Conservation (phyloP, 2,797 vertebrate genomes). For the Halcyon leucocephala region DNA sequence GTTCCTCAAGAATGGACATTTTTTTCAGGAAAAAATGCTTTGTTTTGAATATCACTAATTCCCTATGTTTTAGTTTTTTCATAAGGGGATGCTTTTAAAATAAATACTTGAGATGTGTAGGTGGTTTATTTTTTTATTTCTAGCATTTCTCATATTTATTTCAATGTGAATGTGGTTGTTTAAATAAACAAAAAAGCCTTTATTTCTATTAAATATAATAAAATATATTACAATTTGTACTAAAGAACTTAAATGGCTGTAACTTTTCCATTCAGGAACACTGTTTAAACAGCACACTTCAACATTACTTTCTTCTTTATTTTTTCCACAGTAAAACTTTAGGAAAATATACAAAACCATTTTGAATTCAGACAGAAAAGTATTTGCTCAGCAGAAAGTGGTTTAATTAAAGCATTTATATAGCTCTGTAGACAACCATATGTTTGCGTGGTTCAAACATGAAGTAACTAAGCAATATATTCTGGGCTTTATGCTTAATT, state of each 20-base stretch:
- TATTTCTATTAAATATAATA: background rate
- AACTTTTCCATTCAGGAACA: background rate
- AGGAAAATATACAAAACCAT: background rate
- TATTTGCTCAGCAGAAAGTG: background rate
- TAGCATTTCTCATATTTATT: background rate
- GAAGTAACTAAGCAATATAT: background rate
- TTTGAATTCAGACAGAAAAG: background rate
- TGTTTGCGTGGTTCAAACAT: background rate
- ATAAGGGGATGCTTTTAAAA: background rate
- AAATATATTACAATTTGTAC: background rate
- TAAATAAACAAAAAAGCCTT: background rate
- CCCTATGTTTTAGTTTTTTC: background rate
- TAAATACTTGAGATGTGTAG: background rate
- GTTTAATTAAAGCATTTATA: background rate
- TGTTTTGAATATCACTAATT: background rate
- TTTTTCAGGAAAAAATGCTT: rapidly evolving
- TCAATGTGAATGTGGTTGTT: background rate
- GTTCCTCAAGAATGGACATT: background rate
- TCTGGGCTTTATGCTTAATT: background rate
- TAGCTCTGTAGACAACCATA: background rate
- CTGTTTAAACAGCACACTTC: background rate
- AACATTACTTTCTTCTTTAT: background rate
- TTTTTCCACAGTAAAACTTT: background rate
- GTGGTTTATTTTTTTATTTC: background rate
- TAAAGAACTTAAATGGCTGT: background rate